Conservation (phyloP, 2,113 vertebrate species). For the Meriones unguiculatus region DNA sequence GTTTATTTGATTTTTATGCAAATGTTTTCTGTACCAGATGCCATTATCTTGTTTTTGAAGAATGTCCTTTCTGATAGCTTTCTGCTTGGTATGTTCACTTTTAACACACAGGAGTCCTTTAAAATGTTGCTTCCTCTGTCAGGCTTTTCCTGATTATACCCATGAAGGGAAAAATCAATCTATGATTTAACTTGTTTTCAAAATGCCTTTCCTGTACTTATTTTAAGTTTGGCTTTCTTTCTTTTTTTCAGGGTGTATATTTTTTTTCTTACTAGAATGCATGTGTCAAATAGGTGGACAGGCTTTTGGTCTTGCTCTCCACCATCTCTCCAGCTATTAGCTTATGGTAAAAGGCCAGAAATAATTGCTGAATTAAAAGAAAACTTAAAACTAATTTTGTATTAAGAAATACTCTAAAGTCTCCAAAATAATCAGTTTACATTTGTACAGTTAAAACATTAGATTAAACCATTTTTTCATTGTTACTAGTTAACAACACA, state of each 20-base stretch:
- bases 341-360: not conserved
- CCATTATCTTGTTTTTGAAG: not conserved
- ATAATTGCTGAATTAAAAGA: not conserved
- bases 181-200: not conserved
- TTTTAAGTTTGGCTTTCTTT: not conserved
- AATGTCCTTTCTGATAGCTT: not conserved
- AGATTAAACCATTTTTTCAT: not conserved
- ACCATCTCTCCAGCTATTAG: not conserved
- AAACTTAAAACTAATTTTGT: not conserved
- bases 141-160: not conserved
- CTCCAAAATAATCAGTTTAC: not conserved
- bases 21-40: not conserved
- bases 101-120: not conserved
- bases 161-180: not conserved
- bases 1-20: not conserved
- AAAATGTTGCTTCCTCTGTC: not conserved
- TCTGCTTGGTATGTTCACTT: not conserved
- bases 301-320: not conserved
- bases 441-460: not conserved
- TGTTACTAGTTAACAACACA: not conserved
- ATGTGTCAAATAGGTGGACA: not conserved
- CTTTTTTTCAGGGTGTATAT: not conserved
- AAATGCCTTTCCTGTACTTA: not conserved
- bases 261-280: not conserved
- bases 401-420: not conserved